Conservation (phyloP, 2,113 vertebrate genomes). For the Struthio camelus region DNA sequence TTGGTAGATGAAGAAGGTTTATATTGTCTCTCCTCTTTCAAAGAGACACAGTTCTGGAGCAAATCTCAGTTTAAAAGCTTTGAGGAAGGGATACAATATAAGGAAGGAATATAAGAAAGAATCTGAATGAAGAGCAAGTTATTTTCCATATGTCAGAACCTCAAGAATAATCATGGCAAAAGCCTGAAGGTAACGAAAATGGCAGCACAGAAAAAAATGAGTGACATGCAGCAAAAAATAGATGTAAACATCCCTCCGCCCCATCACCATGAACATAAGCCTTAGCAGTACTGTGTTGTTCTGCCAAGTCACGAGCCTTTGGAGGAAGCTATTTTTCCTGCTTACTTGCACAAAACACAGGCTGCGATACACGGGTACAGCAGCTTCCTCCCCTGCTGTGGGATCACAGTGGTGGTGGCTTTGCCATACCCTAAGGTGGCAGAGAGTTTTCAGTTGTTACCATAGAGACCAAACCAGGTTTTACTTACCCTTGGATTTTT, state of each 20-base stretch:
- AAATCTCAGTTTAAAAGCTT: background rate
- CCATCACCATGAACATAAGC: background rate
- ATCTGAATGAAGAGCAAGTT: background rate
- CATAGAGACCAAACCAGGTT: background rate
- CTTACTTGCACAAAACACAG: background rate
- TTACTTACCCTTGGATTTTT: background rate
- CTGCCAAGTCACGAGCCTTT: background rate
- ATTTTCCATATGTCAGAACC: background rate
- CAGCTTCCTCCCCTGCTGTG: accelerated
- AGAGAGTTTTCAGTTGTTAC: background rate
- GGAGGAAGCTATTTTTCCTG: background rate
- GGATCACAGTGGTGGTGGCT: background rate
- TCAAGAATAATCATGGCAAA: background rate
- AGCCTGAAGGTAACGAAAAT: background rate
- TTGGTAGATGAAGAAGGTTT: background rate
- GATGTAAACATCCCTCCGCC: accelerated
- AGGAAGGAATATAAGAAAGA: background rate
- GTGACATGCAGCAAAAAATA: background rate
- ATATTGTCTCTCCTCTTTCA: background rate
- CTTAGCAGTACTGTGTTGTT: background rate
- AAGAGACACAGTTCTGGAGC: background rate
- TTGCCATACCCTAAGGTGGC: background rate
- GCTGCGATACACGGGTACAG: background rate
- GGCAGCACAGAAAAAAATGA: background rate
- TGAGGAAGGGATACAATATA: background rate